phyloP scores from a whole-genome alignment of 2,797 vertebrate genomes.

The Enteromius unitaeniatus region DNA sequence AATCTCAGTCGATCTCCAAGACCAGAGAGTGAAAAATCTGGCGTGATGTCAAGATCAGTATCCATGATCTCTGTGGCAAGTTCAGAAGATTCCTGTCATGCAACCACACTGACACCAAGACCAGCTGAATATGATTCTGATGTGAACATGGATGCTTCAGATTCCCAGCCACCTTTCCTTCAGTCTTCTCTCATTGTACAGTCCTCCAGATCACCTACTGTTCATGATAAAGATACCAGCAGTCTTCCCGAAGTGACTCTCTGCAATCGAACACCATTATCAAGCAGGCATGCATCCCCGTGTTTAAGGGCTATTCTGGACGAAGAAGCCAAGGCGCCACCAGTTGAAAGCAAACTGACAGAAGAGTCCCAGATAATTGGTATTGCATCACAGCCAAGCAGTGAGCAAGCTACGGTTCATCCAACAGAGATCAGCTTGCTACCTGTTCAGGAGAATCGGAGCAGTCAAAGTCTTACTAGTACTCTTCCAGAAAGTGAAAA shows the following conservation, averaged over 20 bases:
- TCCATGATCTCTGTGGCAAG: conserved; percentile 93
- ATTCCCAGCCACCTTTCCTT: conserved; percentile 91
- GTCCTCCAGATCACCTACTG: conserved; percentile 89
- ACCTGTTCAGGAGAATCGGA: conserved; percentile 73
- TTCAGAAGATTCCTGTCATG: conserved; percentile 94
- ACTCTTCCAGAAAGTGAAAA: conserved; percentile 76
- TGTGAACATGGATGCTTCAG: conserved; percentile 86
- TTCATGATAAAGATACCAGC: conserved; percentile 85
- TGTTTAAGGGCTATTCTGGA: conserved; percentile 88
- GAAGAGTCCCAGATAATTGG: conserved; percentile 80
- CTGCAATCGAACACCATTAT: conserved; percentile 74
- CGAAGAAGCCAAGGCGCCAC: conserved; percentile 85
- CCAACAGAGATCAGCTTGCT: conserved; percentile 70
- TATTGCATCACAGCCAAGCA: conserved; percentile 70
- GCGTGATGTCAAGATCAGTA: conserved; percentile 89
- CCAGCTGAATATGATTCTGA: conserved; percentile 91
- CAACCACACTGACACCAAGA: conserved; percentile 85
- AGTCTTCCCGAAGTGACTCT: conserved; percentile 83
- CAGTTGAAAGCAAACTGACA: conserved; percentile 78
- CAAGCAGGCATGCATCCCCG: conserved; percentile 80
- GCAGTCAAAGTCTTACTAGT: conserved; percentile 59
- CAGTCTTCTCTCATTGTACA: conserved; percentile 87
- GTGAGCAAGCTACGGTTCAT: conserved; percentile 76
- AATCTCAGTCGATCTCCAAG: conserved; percentile 87
- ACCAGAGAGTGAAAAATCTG: conserved; percentile 87